These are phyloP conservation scores for Melinopterus prodromus DNA, from an alignment of 2,888 invertebrate genomes.

Conservation along the genomic window DNA sequence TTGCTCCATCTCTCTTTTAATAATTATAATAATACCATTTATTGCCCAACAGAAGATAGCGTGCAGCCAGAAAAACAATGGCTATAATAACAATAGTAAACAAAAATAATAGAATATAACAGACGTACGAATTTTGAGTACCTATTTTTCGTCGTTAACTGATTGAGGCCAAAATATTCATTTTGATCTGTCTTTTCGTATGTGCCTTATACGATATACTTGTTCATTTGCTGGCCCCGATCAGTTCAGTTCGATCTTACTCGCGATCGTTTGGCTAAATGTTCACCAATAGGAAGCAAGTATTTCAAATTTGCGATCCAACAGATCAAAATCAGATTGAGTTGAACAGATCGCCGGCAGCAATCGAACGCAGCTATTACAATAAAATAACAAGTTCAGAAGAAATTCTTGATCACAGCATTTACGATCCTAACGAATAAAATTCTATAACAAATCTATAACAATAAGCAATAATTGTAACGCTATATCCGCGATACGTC, in stretches of 20 bases:
- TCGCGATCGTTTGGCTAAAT: too few relatives aligned
- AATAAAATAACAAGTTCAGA: slow-evolving; percentile 30
- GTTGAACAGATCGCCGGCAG: background rate
- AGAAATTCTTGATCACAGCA: slow-evolving; percentile 31
- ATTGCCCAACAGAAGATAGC: too few relatives aligned
- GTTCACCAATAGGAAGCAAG: too few relatives aligned
- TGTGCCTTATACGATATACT: background rate
- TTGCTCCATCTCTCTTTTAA: slow-evolving; percentile 8
- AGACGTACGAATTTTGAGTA: background rate
- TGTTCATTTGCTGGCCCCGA: background rate
- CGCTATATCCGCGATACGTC: background rate
- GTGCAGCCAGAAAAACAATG: too few relatives aligned
- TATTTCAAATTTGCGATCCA: too few relatives aligned
- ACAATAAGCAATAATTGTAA: background rate
- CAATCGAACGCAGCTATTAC: background rate
- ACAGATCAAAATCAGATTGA: too few relatives aligned
- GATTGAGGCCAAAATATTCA: slow-evolving; percentile 19
- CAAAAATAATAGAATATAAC: background rate
- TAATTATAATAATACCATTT: too few relatives aligned
- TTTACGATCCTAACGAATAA: slow-evolving; percentile 16
- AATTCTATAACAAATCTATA: background rate
- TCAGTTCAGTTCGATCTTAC: too few relatives aligned
- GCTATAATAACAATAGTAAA: too few relatives aligned
- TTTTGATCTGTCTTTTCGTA: slow-evolving; percentile 15
- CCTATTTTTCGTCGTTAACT: background rate